phyloP scores from a whole-genome alignment of 1,140 invertebrate genomes.

The Eriocheir sinensis region DNA sequence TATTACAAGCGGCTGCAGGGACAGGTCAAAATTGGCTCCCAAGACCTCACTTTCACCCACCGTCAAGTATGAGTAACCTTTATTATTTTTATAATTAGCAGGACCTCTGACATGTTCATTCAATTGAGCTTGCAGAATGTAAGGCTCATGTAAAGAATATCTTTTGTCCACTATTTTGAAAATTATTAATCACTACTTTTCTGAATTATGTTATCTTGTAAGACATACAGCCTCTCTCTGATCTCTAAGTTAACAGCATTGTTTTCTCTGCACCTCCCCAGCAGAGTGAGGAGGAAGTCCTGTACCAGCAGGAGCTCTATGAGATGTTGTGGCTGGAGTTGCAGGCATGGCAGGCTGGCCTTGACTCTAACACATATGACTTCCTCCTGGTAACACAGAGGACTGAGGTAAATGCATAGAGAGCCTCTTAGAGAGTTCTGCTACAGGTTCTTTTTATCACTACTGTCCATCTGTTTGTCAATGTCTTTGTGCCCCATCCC shows the following conservation, averaged over 20 bases:
- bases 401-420: constrained; percentile 86
- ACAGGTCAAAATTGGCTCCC: constrained; percentile 60
- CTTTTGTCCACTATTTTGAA: too few relatives aligned
- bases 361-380: constrained; percentile 89
- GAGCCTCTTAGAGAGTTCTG: constrained; percentile 83
- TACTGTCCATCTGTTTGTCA: too few relatives aligned
- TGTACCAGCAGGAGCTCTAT: constrained; percentile 93
- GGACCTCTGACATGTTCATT: too few relatives aligned
- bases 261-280: not conserved
- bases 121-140: too few relatives aligned
- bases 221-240: too few relatives aligned
- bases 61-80: constrained; percentile 56
- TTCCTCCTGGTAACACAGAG: constrained; percentile 88
- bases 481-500: too few relatives aligned
- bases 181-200: too few relatives aligned
- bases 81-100: too few relatives aligned
- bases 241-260: too few relatives aligned
- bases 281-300: constrained; percentile 90
- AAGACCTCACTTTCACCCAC: constrained; percentile 54
- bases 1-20: constrained; percentile 61
- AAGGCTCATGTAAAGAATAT: too few relatives aligned
- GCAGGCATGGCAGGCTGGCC: constrained; percentile 90
- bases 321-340: constrained; percentile 95
- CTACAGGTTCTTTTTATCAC: too few relatives aligned
- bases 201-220: too few relatives aligned